These are phyloP conservation scores for Blera fallax DNA, from an alignment of 2,888 invertebrate species.

Conservation along the genomic window DNA sequence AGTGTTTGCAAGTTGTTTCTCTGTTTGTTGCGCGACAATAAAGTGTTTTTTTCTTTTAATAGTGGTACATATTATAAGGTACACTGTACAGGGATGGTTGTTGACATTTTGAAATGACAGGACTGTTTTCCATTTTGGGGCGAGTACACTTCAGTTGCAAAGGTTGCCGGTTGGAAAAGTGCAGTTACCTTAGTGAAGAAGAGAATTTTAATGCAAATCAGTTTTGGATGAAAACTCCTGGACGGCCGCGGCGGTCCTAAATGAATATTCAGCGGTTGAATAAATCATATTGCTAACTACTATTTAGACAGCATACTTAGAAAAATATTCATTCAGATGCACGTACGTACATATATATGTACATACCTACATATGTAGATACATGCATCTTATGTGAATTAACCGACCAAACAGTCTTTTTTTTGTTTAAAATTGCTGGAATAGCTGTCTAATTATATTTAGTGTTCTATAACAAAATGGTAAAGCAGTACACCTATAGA, in stretches of 20 bases:
- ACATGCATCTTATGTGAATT: too few species aligned
- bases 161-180: not conserved
- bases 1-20: conserved; percentile 36
- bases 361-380: not conserved
- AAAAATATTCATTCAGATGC: not conserved
- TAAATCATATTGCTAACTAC: conserved; percentile 19
- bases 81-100: not conserved
- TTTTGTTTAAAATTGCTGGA: too few species aligned
- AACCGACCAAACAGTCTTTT: too few species aligned
- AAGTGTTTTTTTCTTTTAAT: conserved; percentile 13
- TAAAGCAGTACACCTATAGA: too few species aligned
- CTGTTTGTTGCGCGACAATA: conserved; percentile 7
- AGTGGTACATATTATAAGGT: not conserved
- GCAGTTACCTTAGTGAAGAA: conserved; percentile 27
- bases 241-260: not conserved
- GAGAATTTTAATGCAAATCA: conserved; percentile 41
- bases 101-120: conserved; percentile 40
- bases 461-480: too few species aligned
- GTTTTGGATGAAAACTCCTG: not conserved
- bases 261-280: conserved; percentile 42
- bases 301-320: not conserved
- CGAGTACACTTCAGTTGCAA: conserved; percentile 9
- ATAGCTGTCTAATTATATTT: too few species aligned
- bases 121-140: conserved; percentile 9
- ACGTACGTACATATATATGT: not conserved